Conservation (phyloP, 2,113 vertebrate species). For the Terrapene triunguis region DNA sequence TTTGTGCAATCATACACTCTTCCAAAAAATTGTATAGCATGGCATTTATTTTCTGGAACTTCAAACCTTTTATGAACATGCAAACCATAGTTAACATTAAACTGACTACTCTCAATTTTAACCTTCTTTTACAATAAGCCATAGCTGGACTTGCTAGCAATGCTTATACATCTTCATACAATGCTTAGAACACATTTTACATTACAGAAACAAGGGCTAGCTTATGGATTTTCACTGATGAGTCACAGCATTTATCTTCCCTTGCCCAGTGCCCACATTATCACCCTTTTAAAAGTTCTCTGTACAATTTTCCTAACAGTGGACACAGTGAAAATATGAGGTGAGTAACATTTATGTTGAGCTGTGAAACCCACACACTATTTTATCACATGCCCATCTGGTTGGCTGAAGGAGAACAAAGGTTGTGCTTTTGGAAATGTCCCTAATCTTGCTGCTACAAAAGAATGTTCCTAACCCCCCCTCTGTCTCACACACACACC, state of each 20-base stretch:
- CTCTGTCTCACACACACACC: too few species aligned
- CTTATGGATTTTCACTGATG: neutral
- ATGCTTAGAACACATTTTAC: neutral
- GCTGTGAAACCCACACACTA: neutral
- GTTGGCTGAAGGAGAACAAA: neutral
- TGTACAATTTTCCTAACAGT: neutral
- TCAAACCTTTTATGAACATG: constrained; percentile 63
- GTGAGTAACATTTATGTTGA: neutral
- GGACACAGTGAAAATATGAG: neutral
- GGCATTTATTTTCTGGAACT: constrained; percentile 73
- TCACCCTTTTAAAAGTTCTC: neutral
- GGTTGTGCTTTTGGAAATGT: neutral
- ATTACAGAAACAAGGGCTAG: neutral
- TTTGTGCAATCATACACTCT: constrained; percentile 74
- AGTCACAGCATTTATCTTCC: constrained; percentile 5
- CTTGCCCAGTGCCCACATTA: neutral
- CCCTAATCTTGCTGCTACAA: neutral
- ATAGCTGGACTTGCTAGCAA: neutral
- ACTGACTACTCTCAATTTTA: constrained; percentile 5
- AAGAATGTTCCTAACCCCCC: neutral
- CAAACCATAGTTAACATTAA: constrained; percentile 60
- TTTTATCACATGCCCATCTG: neutral
- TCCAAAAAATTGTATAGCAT: constrained; percentile 56
- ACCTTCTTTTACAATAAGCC: neutral
- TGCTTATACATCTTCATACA: neutral